These are phyloP conservation scores for Zelleria hepariella DNA, from an alignment of 2,888 invertebrate genomes.

Conservation along the genomic window DNA sequence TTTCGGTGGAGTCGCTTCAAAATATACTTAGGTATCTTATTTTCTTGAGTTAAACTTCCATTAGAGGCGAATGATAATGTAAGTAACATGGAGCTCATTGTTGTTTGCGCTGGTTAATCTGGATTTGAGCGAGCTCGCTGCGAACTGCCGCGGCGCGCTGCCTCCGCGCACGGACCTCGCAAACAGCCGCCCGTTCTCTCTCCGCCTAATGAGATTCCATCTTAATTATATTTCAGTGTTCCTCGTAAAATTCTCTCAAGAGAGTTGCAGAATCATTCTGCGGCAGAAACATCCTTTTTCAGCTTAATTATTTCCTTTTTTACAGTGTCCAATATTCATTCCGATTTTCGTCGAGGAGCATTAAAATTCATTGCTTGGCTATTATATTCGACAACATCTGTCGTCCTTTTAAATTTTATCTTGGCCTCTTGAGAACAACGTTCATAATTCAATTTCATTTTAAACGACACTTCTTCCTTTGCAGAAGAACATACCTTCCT, in stretches of 20 bases:
- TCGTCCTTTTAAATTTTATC: constrained; percentile 44
- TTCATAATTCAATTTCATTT: constrained; percentile 6
- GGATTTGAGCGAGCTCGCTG: constrained; percentile 4
- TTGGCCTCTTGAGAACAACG: constrained; percentile 16
- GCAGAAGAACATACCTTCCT: background rate
- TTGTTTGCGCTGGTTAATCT: constrained; percentile 6
- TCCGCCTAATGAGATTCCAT: constrained; percentile 46
- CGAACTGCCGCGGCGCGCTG: background rate
- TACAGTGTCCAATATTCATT: constrained; percentile 59
- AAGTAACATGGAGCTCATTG: background rate
- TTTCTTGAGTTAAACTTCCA: background rate
- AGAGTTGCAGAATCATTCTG: constrained; percentile 43
- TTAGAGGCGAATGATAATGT: background rate
- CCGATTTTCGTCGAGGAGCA: constrained; percentile 51
- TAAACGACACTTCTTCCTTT: background rate
- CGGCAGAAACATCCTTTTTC: constrained; percentile 46
- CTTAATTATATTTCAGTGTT: constrained; percentile 54
- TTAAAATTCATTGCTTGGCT: constrained; percentile 65
- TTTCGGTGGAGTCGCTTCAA: background rate
- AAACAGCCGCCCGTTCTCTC: constrained; percentile 18
- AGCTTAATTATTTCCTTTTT: constrained; percentile 55
- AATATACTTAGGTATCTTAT: too few relatives aligned
- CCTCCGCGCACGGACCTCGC: background rate
- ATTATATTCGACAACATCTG: constrained; percentile 63
- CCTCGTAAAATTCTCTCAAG: constrained; percentile 40